Evolutionary conservation across 2,888 invertebrate species (phyloP).

Genomic region (Cephus spinipes): DNA sequence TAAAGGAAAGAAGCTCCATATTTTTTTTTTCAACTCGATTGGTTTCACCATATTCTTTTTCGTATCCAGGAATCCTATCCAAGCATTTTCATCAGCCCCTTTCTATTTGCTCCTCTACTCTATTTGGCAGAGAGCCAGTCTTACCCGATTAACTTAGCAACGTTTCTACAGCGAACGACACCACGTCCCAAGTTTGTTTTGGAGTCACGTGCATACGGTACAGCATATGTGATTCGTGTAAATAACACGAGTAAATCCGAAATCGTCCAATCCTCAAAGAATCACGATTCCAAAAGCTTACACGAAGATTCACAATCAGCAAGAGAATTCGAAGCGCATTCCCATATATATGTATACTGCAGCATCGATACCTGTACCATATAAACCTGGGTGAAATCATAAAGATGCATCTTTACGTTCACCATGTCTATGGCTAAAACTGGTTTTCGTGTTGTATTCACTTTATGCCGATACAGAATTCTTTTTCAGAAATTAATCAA

Average conservation of each 20-base stretch:
- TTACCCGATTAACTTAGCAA: background rate
- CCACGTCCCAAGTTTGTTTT: background rate
- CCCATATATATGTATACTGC: background rate
- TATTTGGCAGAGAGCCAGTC: conserved; percentile 15
- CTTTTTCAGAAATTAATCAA: background rate
- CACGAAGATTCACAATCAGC: background rate
- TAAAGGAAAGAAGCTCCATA: background rate
- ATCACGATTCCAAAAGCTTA: background rate
- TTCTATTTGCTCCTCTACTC: conserved; percentile 13
- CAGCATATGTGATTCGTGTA: background rate
- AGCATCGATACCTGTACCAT: background rate
- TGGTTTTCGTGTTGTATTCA: background rate
- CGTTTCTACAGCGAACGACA: background rate
- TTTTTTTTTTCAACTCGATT: conserved; percentile 28
- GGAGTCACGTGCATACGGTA: background rate
- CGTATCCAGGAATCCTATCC: background rate
- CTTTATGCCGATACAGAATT: background rate
- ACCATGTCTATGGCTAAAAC: background rate
- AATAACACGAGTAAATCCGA: background rate
- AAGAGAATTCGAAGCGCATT: background rate
- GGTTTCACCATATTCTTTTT: conserved; percentile 16
- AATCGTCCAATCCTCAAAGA: background rate
- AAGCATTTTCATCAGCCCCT: conserved; percentile 6
- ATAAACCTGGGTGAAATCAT: conserved; percentile 34
- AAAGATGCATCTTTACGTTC: conserved; percentile 44